Evolutionary conservation across 1,140 invertebrate genomes (phyloP), one percentile per base, ranked within the genome.

Genomic region (Eulimnadia texana): DNA sequence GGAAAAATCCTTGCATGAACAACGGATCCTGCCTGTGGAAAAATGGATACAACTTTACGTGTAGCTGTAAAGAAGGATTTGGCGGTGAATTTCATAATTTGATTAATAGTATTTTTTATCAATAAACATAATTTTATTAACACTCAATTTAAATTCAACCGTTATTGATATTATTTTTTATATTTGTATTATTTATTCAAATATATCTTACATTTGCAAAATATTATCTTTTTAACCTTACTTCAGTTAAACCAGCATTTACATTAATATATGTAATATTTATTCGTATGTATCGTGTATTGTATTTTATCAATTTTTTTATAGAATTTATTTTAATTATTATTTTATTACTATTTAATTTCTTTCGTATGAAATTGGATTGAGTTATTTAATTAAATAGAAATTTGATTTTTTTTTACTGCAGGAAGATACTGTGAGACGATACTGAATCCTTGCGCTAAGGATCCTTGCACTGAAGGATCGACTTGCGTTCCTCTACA

Each of bases 351-450:
- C 27, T 20, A 13, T 13, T 64, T 50, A 60, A 11, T 67, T 1
- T 54, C n/a, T n/a, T n/a, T n/a, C n/a, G n/a, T n/a, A n/a, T n/a
- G n/a, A n/a, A n/a, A n/a, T n/a, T n/a, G n/a, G n/a, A n/a, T n/a
- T n/a, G n/a, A n/a, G n/a, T n/a, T n/a, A n/a, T n/a, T n/a, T n/a
- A n/a, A n/a, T n/a, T n/a, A n/a, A n/a, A n/a, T n/a, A n/a, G n/a
- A n/a, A n/a, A n/a, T n/a, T n/a, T n/a, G n/a, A n/a, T n/a, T n/a
- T n/a, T n/a, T n/a, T n/a, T n/a, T n/a, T n/a, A n/a, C n/a, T n/a
- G n/a, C n/a, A 73, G 88, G 88, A 56, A 74, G 76, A 64, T 77
- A 81, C 69, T 93, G 89, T 74, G 86, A 90, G 68, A 79, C 82
- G 65, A 79, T 82, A 61, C 67, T 81, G n/a, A 82, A 88, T 73